These are phyloP conservation scores for Sebastes oblongus DNA, from an alignment of 2,797 vertebrate species.

Conservation along the genomic window DNA sequence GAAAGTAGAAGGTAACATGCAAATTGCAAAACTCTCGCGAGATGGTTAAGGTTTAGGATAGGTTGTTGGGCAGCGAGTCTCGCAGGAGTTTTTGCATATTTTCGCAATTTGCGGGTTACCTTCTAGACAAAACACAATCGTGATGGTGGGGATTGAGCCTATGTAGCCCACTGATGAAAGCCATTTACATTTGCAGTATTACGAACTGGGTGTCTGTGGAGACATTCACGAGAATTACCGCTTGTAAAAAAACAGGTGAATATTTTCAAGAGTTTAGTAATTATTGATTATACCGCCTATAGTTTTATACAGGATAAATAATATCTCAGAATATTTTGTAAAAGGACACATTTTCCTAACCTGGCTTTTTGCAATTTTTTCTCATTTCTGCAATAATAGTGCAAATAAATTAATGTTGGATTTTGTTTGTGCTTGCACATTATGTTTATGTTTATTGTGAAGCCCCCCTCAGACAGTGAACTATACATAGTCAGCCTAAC, in stretches of 20 bases:
- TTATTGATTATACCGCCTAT: not conserved
- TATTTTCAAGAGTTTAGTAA: not conserved
- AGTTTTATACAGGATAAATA: not conserved
- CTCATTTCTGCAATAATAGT: not conserved
- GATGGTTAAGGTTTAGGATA: too few species aligned
- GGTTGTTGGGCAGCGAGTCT: too few species aligned
- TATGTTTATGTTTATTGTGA: not conserved
- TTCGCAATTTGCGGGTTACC: too few species aligned
- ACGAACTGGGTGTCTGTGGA: not conserved
- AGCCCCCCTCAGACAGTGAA: slow-evolving; percentile 24
- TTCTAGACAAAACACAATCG: not conserved
- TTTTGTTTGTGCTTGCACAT: not conserved
- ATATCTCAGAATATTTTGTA: not conserved
- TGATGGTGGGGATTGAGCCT: not conserved
- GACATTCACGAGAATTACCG: not conserved
- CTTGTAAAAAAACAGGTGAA: not conserved
- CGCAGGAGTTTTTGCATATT: too few species aligned
- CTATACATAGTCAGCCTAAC: slow-evolving; percentile 68
- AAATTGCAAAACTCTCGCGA: too few species aligned
- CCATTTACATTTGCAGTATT: not conserved
- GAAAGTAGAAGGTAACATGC: too few species aligned
- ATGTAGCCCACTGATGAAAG: not conserved
- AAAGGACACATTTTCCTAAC: not conserved
- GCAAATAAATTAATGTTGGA: not conserved
- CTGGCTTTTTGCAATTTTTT: not conserved